These are phyloP conservation scores for Coilia nasus DNA, from an alignment of 2,797 vertebrate species.

Conservation along the genomic window DNA sequence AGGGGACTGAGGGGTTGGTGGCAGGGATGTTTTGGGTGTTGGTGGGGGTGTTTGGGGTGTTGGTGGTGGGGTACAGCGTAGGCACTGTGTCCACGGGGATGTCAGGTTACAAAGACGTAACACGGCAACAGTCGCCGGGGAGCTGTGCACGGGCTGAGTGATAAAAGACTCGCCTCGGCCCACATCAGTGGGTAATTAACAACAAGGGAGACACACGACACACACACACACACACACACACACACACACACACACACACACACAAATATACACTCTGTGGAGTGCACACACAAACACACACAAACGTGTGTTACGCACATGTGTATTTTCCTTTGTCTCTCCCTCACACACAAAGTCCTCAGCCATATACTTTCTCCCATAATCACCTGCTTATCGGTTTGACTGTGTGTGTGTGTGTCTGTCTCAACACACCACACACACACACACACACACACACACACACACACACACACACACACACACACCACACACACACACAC, in stretches of 20 bases:
- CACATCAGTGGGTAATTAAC: conserved; percentile 5
- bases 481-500: conserved; percentile 40
- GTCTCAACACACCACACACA: too few relatives aligned
- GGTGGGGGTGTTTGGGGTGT: neutral
- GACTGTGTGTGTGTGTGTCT: neutral
- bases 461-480: conserved; percentile 41
- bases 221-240: conserved; percentile 11
- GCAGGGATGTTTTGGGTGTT: too few relatives aligned
- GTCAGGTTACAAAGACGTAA: neutral
- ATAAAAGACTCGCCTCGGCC: neutral
- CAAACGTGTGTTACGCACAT: neutral
- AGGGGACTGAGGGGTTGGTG: too few relatives aligned
- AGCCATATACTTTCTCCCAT: neutral
- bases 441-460: neutral
- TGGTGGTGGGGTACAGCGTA: neutral
- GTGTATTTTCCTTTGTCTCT: too few relatives aligned
- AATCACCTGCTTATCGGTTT: neutral
- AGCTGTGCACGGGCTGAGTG: neutral
- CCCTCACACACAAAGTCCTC: neutral
- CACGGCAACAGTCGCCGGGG: neutral
- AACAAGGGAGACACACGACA: neutral
- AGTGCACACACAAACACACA: neutral
- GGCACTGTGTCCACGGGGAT: neutral
- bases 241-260: neutral
- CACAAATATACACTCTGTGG: neutral